Percentiles rank a stretch among this genome's conserved stretches.
These are phyloP conservation scores for Pseudobourletiella spinata DNA, from an alignment of 1,140 invertebrate genomes.

Conservation along the genomic window DNA sequence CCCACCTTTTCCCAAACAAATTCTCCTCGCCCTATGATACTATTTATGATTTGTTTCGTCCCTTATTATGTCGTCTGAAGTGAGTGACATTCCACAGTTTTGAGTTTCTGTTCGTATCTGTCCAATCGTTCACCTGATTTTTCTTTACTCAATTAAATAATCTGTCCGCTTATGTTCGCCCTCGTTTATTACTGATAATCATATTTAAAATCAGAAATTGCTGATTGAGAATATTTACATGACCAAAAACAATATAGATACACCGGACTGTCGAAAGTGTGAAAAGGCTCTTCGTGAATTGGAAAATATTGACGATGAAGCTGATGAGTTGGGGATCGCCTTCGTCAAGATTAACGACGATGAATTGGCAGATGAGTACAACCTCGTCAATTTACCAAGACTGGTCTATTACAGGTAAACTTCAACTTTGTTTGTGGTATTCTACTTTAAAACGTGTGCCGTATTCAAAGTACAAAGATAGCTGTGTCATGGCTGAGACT, in stretches of 20 bases:
- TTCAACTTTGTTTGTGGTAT: conserved; percentile 44
- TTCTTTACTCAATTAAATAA: neutral
- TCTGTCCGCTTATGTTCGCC: neutral
- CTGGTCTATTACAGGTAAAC: conserved; percentile 69
- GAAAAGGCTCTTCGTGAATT: conserved; percentile 55
- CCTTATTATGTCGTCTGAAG: no score
- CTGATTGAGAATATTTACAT: neutral
- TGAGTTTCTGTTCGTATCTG: neutral
- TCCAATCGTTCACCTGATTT: neutral
- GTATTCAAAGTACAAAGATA: no score
- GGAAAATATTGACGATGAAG: conserved; percentile 77
- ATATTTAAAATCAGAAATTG: neutral
- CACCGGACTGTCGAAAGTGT: conserved; percentile 84
- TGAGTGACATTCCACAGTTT: no score
- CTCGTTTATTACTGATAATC: neutral
- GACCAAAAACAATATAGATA: conserved; percentile 58
- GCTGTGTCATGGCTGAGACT: no score
- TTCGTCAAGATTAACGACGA: conserved; percentile 92
- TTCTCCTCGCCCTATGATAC: neutral
- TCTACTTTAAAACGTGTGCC: neutral
- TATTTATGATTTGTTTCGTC: neutral
- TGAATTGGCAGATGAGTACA: conserved; percentile 82
- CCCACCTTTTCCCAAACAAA: neutral
- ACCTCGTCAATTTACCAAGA: conserved; percentile 73
- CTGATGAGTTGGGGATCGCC: conserved; percentile 86